Percentiles rank a stretch among this genome's conserved stretches.
Conservation (phyloP, 2,113 vertebrate species). For the Regulus satrapa region DNA sequence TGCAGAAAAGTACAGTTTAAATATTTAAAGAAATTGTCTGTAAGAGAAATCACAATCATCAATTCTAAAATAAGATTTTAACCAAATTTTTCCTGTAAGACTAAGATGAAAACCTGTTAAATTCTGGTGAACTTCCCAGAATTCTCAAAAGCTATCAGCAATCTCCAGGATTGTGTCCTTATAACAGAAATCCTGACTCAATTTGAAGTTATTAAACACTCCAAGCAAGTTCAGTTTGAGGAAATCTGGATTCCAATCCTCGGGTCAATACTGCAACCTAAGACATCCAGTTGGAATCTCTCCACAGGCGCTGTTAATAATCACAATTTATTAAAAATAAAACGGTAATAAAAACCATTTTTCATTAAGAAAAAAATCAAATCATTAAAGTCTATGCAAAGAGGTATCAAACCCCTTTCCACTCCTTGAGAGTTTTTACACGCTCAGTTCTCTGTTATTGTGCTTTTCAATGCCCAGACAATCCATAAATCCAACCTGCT, state of each 20-base stretch:
- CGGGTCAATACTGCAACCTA: neutral
- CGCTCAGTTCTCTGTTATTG: neutral
- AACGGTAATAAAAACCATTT: neutral
- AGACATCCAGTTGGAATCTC: neutral
- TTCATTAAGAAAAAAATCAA: neutral
- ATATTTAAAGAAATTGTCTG: neutral
- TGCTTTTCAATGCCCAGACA: neutral
- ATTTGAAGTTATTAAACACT: neutral
- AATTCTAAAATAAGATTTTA: neutral
- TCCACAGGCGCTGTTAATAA: neutral
- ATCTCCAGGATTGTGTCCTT: neutral
- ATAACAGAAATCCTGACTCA: neutral
- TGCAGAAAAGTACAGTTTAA: constrained; percentile 47
- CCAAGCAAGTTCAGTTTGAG: neutral
- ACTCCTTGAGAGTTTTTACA: neutral
- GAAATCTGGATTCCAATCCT: neutral
- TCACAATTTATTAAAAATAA: neutral
- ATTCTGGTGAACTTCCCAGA: neutral
- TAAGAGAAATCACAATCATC: neutral
- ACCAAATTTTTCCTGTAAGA: neutral
- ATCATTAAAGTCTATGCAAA: neutral
- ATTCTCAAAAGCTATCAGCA: neutral
- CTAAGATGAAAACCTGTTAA: neutral
- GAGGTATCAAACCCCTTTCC: neutral
- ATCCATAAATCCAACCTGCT: constrained; percentile 70